These are phyloP conservation scores for Orius insidiosus DNA, from an alignment of 1,140 invertebrate species.

Conservation along the genomic window DNA sequence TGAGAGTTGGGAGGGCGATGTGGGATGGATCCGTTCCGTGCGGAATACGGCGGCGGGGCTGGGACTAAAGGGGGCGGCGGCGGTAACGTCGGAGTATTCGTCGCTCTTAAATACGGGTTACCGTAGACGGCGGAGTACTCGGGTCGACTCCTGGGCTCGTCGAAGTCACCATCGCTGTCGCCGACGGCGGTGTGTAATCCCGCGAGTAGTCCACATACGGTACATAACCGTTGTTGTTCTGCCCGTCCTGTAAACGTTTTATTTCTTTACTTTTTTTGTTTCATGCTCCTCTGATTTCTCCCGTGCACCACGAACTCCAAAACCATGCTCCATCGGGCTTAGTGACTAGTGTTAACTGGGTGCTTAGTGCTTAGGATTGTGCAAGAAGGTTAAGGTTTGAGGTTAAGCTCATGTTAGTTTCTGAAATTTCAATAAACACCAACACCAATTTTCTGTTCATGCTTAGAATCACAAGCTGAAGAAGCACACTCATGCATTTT, in stretches of 20 bases:
- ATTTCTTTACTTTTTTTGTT: too few relatives aligned
- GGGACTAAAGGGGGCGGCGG: slow-evolving; percentile 48
- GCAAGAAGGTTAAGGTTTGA: slow-evolving; percentile 2
- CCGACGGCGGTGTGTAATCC: slow-evolving; percentile 62
- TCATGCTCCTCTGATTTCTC: too few relatives aligned
- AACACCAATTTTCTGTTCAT: too few relatives aligned
- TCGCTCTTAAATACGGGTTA: slow-evolving; percentile 61
- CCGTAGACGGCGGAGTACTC: slow-evolving; percentile 71
- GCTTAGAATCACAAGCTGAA: not conserved
- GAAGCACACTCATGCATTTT: not conserved
- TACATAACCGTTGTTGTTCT: slow-evolving; percentile 74
- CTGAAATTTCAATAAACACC: not conserved
- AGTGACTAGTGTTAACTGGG: slow-evolving; percentile 13
- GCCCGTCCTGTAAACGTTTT: slow-evolving; percentile 43
- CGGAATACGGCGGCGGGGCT: slow-evolving; percentile 5
- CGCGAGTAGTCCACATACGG: slow-evolving; percentile 71
- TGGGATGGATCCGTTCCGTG: slow-evolving; percentile 26
- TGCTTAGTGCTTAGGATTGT: slow-evolving; percentile 13
- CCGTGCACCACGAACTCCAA: not conserved
- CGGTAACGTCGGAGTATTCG: slow-evolving; percentile 56
- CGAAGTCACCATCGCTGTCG: not conserved
- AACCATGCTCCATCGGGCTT: slow-evolving; percentile 2
- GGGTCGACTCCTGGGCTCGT: slow-evolving; percentile 44
- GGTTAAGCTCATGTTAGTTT: not conserved
- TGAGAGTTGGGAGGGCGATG: slow-evolving; percentile 30